These are phyloP conservation scores for Gerris lacustris DNA, from an alignment of 2,888 invertebrate species.

Conservation along the genomic window DNA sequence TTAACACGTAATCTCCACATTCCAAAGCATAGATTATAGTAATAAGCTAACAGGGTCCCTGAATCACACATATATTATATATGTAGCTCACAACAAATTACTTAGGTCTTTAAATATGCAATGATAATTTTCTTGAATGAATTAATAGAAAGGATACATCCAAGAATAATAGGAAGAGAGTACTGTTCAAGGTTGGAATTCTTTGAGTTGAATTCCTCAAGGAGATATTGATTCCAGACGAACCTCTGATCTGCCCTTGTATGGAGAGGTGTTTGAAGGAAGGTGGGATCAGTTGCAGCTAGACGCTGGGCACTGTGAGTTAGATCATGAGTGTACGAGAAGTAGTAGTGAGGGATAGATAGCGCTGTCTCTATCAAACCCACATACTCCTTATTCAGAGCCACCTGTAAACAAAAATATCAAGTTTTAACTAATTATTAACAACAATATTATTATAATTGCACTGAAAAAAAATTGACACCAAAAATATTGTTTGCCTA, in stretches of 20 bases:
- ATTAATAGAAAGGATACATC: conserved; percentile 58
- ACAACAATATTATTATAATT: not conserved
- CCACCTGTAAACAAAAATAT: conserved; percentile 42
- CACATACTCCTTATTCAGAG: conserved; percentile 72
- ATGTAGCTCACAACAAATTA: too few species aligned
- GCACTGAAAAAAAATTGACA: too few species aligned
- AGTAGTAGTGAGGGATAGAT: conserved; percentile 77
- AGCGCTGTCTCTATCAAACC: conserved; percentile 73
- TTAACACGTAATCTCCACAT: too few species aligned
- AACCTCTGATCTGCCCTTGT: conserved; percentile 77
- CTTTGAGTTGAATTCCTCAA: conserved; percentile 59
- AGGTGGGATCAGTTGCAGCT: conserved; percentile 70
- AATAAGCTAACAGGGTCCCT: too few species aligned
- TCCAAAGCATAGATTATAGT: too few species aligned
- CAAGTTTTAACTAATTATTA: too few species aligned
- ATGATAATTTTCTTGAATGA: not conserved
- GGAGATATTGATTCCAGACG: conserved; percentile 81
- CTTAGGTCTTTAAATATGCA: too few species aligned
- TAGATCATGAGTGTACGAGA: conserved; percentile 86
- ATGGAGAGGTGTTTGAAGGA: conserved; percentile 61
- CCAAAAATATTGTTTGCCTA: too few species aligned
- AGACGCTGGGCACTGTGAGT: conserved; percentile 83
- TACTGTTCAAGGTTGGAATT: conserved; percentile 49
- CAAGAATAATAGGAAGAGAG: conserved; percentile 80
- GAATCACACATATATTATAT: too few species aligned